Evolutionary conservation across 2,797 vertebrate genomes (phyloP).

Genomic region (Coluber constrictor): DNA sequence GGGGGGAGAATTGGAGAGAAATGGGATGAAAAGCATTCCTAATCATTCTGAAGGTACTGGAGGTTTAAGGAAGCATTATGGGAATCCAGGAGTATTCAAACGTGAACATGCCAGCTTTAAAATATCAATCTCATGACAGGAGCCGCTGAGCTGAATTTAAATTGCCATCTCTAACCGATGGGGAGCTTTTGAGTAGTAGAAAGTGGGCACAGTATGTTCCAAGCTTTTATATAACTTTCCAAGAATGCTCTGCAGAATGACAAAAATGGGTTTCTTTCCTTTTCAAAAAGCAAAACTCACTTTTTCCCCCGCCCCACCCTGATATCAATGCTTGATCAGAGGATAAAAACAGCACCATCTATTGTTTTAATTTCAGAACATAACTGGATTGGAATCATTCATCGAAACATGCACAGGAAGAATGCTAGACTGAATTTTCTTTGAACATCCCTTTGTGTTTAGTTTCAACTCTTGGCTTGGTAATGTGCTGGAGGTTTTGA

Average conservation of each 20-base stretch:
- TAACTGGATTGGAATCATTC: neutral
- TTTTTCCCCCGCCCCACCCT: neutral
- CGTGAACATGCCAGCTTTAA: constrained; percentile 70
- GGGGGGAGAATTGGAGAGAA: constrained; percentile 40
- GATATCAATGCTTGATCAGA: constrained; percentile 18
- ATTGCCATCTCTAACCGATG: constrained; percentile 67
- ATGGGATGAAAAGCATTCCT: constrained; percentile 65
- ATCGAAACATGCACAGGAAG: neutral
- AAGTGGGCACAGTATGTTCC: constrained; percentile 53
- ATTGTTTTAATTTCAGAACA: neutral
- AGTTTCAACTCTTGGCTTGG: neutral
- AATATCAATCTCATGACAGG: constrained; percentile 67
- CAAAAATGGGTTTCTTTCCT: neutral
- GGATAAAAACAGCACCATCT: neutral
- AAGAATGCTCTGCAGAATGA: constrained; percentile 43
- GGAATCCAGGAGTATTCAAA: constrained; percentile 66
- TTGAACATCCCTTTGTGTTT: neutral
- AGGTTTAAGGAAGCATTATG: constrained; percentile 68
- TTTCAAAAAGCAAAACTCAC: neutral
- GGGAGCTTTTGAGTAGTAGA: constrained; percentile 59
- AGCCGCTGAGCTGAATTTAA: constrained; percentile 67
- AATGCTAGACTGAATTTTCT: neutral
- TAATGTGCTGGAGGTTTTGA: neutral
- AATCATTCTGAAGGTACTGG: constrained; percentile 63
- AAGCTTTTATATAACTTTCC: constrained; percentile 65